Percentiles rank a stretch among this genome's conserved stretches.
Conservation (phyloP, 2,888 invertebrate genomes). For the Watsonalla cultraria region DNA sequence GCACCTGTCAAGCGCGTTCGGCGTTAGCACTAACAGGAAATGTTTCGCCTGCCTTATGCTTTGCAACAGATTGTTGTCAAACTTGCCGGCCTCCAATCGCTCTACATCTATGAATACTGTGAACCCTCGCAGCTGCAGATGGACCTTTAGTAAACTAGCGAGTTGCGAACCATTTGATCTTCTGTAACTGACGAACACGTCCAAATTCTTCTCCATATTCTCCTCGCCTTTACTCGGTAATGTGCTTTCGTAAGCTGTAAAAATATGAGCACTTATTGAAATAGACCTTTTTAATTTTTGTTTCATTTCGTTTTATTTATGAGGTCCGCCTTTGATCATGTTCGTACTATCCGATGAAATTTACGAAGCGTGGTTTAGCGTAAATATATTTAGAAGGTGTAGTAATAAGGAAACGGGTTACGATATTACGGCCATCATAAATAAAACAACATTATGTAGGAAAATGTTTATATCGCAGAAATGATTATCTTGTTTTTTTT, state of each 20-base stretch:
- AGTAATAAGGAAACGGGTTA: slow-evolving; percentile 10
- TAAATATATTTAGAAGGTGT: slow-evolving; percentile 6
- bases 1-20: slow-evolving; percentile 96
- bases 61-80: slow-evolving; percentile 97
- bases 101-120: slow-evolving; percentile 99
- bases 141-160: slow-evolving; percentile 96
- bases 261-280: slow-evolving; percentile 8
- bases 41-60: slow-evolving; percentile 98
- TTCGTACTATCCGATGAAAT: slow-evolving; percentile 12
- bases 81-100: slow-evolving; percentile 98
- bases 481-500: not conserved
- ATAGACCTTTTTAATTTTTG: not conserved
- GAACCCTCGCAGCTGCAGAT: slow-evolving; percentile 96
- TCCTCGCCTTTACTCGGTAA: slow-evolving; percentile 84
- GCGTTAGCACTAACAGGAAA: slow-evolving; percentile 97
- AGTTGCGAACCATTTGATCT: slow-evolving; percentile 98
- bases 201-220: slow-evolving; percentile 92
- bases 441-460: slow-evolving; percentile 12
- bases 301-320: slow-evolving; percentile 5
- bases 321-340: slow-evolving; percentile 14
- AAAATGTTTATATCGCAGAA: slow-evolving; percentile 1
- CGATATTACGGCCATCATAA: slow-evolving; percentile 10
- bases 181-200: slow-evolving; percentile 98
- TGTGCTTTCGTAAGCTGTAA: slow-evolving; percentile 81
- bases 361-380: slow-evolving; percentile 6